phyloP scores from a whole-genome alignment of 2,888 invertebrate species.

The Lasioglossum malachurum region DNA sequence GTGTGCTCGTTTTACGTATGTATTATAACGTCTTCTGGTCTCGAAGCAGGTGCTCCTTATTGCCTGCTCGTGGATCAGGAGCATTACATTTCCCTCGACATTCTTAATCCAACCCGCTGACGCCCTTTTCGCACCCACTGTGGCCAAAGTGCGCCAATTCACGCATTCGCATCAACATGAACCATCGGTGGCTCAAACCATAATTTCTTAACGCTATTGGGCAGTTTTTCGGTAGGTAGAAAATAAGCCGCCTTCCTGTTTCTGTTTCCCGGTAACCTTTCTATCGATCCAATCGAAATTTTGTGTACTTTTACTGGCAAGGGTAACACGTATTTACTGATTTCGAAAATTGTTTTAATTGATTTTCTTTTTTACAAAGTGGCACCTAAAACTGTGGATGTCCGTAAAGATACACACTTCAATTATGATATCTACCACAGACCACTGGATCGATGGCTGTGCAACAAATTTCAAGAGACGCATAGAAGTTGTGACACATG shows the following conservation, averaged over 20 bases:
- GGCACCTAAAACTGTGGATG: neutral
- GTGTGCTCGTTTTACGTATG: slow-evolving; percentile 63
- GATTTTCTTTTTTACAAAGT: neutral
- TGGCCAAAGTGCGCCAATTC: neutral
- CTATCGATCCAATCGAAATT: neutral
- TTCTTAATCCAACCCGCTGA: neutral
- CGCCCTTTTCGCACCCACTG: slow-evolving; percentile 3
- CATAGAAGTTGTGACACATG: neutral
- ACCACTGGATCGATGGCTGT: neutral
- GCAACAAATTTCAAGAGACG: neutral
- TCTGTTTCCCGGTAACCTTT: no score
- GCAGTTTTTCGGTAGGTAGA: neutral
- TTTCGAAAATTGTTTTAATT: neutral
- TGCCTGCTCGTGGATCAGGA: slow-evolving; percentile 57
- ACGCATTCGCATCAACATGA: neutral
- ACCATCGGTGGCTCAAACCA: neutral
- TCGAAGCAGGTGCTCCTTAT: slow-evolving; percentile 72
- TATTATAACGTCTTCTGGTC: slow-evolving; percentile 63
- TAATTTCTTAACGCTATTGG: neutral
- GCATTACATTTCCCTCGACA: slow-evolving; percentile 39
- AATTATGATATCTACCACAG: neutral
- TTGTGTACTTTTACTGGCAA: neutral
- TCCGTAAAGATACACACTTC: neutral
- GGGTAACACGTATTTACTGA: neutral
- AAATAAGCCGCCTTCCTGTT: no score